Evolutionary conservation across 2,797 vertebrate genomes (phyloP).

Genomic region (Spinus pinus): DNA sequence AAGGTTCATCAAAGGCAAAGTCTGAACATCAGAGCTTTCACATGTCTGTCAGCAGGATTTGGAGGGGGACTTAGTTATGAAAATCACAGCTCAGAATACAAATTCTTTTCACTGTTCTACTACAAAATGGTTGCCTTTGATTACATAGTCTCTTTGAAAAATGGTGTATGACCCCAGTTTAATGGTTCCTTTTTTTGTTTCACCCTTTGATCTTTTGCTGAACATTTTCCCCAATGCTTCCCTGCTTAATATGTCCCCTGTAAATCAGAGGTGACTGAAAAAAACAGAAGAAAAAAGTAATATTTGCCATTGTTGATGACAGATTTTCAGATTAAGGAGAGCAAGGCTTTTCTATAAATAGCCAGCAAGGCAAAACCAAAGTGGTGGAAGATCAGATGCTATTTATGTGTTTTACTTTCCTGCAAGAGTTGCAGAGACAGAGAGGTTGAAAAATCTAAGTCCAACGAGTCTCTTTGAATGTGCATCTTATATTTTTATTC

Average conservation of each 20-base stretch:
- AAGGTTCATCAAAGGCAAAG: background rate
- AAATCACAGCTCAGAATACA: background rate
- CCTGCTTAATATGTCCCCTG: background rate
- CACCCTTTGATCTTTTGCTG: constrained; percentile 11
- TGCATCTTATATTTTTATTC: background rate
- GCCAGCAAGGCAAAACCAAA: background rate
- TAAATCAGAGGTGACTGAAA: constrained; percentile 38
- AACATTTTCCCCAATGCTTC: background rate
- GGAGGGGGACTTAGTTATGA: background rate
- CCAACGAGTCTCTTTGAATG: background rate
- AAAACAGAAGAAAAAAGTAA: background rate
- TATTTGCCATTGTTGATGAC: constrained; percentile 15
- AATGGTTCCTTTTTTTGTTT: background rate
- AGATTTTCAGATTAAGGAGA: constrained; percentile 15
- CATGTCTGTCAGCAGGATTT: background rate
- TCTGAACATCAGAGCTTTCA: background rate
- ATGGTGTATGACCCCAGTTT: background rate
- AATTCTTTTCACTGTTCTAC: background rate
- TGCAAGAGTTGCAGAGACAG: background rate
- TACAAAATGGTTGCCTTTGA: constrained; percentile 8
- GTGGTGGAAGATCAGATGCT: background rate
- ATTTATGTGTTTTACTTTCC: background rate
- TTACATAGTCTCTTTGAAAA: constrained; percentile 40
- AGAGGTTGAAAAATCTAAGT: background rate
- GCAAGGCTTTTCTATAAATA: background rate